These are phyloP conservation scores for Melanotaenia nigrans DNA, from an alignment of 2,797 vertebrate species.

Conservation along the genomic window DNA sequence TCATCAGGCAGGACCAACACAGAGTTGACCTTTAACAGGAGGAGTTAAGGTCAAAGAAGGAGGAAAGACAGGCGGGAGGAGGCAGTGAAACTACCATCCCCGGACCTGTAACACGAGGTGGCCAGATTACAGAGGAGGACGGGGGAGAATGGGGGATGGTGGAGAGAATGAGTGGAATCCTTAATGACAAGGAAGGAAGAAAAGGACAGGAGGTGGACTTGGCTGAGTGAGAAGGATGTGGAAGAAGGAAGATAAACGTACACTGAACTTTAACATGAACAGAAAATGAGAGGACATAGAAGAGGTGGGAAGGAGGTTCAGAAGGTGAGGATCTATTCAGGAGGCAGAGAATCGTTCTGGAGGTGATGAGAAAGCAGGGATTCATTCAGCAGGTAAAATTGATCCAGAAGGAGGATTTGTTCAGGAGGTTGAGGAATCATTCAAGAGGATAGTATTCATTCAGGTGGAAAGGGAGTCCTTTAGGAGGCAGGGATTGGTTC, in stretches of 20 bases:
- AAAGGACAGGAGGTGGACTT: conserved; percentile 13
- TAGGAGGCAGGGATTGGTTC: too few relatives aligned
- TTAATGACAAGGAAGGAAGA: conserved; percentile 24
- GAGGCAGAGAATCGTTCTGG: background rate
- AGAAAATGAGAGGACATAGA: background rate
- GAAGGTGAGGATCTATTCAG: background rate
- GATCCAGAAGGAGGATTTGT: too few relatives aligned
- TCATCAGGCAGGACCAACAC: conserved; percentile 59
- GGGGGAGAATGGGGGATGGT: background rate
- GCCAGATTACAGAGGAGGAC: background rate
- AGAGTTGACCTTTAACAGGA: conserved; percentile 76
- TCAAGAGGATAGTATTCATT: too few relatives aligned
- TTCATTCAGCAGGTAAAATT: too few relatives aligned
- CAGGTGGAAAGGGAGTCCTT: too few relatives aligned
- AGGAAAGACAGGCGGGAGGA: conserved; percentile 5
- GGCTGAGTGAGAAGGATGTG: conserved; percentile 1
- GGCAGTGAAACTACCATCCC: conserved; percentile 23
- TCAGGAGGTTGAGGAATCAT: too few relatives aligned
- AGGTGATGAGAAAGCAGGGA: too few relatives aligned
- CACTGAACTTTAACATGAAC: conserved; percentile 49
- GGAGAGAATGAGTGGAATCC: background rate
- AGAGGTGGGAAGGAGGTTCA: too few relatives aligned
- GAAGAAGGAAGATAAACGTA: conserved; percentile 22
- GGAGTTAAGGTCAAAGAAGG: conserved; percentile 46
- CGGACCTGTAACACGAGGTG: conserved; percentile 30